Evolutionary conservation across 2,888 invertebrate genomes (phyloP), one percentile per base, ranked within the genome.

Genomic region (Operophtera brumata): DNA sequence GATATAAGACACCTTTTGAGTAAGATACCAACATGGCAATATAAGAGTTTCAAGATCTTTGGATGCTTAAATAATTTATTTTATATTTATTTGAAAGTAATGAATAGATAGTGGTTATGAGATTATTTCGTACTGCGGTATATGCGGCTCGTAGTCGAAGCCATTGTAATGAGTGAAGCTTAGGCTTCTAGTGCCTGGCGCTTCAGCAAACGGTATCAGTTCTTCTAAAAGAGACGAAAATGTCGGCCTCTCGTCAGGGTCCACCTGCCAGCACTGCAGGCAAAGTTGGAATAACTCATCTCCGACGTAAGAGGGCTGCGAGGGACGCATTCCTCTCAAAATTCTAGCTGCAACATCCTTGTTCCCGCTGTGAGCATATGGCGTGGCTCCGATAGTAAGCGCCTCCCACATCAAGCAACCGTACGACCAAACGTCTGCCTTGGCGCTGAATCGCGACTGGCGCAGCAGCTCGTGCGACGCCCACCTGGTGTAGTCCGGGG

Each of bases 401-500:
- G 94, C 93, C 81, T 97, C 97, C 96, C 96, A 97, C 58, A 96
- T 84, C 9, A 96, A 77, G 56, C 95, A 93, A 0, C 95, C 96
- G 78, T 94, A 96, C 0, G 96, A 94, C 96, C 96, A 97, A 5
- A 96, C 92, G 71, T 96, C 96, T 49, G 94, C 94, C 69, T 95
- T 94, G 4, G 90, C 84, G n/a, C 93, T 93, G 64, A 92, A 93
- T 44, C 93, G 92, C 46, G 93, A 93, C 67, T 93, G 93, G 28
- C 93, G 92, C 60, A 96, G 87, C 69, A 94, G 93, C 79, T 97
- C 97, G 20, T 94, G 92, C 0, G 96, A 94, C 6, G 93, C 93
- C 96, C 96, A 96, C 39, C 96, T 87, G 0, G 94, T 93, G 65
- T 94, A 93, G 71, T 96, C 96, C 1, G 94, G 92, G 42, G 93